These are phyloP conservation scores for Melipona beecheii DNA, from an alignment of 2,888 invertebrate genomes.

Conservation along the genomic window DNA sequence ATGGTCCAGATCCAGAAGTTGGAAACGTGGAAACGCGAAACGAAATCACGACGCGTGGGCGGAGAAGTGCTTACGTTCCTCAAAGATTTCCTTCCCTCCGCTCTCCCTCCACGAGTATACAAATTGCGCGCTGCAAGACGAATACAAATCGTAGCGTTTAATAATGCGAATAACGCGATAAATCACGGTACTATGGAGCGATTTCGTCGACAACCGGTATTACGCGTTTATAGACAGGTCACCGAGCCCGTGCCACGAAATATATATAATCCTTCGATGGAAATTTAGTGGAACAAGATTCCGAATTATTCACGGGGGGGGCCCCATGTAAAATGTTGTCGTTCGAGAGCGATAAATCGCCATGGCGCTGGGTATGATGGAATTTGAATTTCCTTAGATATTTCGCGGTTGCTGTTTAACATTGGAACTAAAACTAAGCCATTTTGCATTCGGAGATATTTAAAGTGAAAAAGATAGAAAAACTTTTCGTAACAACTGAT, in stretches of 20 bases:
- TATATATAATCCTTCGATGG: neutral
- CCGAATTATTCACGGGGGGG: neutral
- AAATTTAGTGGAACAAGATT: neutral
- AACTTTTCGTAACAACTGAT: too few species aligned
- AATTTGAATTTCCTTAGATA: neutral
- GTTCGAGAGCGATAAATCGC: neutral
- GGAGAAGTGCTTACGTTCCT: constrained; percentile 3
- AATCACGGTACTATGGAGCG: constrained; percentile 15
- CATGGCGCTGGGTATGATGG: neutral
- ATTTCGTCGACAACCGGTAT: neutral
- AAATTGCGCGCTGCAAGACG: constrained; percentile 11
- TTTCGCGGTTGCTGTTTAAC: neutral
- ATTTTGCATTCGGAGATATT: too few species aligned
- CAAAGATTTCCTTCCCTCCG: constrained; percentile 5
- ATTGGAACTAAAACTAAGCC: too few species aligned
- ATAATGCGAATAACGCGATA: constrained; percentile 39
- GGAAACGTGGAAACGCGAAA: constrained; percentile 25
- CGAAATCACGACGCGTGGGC: constrained; percentile 13
- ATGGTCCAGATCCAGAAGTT: neutral
- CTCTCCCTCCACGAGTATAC: constrained; percentile 26
- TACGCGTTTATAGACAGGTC: constrained; percentile 17
- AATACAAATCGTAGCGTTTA: constrained; percentile 42
- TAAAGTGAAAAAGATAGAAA: too few species aligned
- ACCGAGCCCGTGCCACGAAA: neutral
- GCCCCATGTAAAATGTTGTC: neutral